Evolutionary conservation across 2,113 vertebrate genomes (phyloP).

Genomic region (Silurus meridionalis): DNA sequence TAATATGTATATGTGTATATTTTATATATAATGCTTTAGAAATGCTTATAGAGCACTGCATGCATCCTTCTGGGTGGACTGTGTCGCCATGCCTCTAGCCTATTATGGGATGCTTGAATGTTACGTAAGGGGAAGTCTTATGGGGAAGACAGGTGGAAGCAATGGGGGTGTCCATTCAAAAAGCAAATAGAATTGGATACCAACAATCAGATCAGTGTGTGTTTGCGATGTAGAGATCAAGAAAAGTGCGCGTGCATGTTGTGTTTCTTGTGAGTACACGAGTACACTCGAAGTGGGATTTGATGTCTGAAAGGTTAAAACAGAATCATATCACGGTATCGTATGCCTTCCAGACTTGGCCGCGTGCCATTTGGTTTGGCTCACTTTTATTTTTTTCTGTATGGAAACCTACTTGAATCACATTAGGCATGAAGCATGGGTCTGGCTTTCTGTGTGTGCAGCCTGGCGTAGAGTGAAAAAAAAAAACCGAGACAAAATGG

Average conservation of each 20-base stretch:
- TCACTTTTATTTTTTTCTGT: background rate
- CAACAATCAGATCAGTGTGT: background rate
- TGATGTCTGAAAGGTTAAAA: background rate
- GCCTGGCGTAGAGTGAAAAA: background rate
- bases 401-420: background rate
- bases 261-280: background rate
- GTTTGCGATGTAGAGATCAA: background rate
- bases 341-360: background rate
- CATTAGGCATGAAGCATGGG: background rate
- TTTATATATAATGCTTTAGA: slow-evolving; percentile 23
- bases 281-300: background rate
- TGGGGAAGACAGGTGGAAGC: slow-evolving; percentile 8
- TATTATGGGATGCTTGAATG: slow-evolving; percentile 27
- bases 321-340: slow-evolving; percentile 18
- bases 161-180: background rate
- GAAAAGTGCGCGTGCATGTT: background rate
- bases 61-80: background rate
- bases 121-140: slow-evolving; percentile 27
- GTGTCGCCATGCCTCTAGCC: background rate
- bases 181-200: background rate
- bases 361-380: background rate
- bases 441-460: background rate
- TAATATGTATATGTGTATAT: too few relatives aligned
- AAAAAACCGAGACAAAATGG: background rate
- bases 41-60: slow-evolving; percentile 11